Conservation (phyloP, 2,888 invertebrate species). For the Ischnura elegans region DNA sequence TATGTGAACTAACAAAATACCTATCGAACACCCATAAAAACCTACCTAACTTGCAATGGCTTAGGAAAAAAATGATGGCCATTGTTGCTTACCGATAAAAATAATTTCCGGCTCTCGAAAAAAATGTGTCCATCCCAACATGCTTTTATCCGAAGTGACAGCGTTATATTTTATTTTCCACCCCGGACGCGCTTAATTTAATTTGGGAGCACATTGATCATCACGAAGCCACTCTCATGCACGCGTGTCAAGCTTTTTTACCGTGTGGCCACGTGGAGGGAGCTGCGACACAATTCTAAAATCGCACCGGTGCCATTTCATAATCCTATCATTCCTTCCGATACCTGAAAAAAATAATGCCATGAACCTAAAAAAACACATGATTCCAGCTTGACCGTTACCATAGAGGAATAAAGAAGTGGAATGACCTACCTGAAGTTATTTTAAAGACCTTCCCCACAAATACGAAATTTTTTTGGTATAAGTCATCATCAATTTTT, state of each 20-base stretch:
- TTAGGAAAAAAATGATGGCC: background rate
- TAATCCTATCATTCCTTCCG: too few species aligned
- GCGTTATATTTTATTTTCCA: background rate
- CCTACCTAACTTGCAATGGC: too few species aligned
- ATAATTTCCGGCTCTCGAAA: background rate
- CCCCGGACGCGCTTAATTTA: background rate
- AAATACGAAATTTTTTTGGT: too few species aligned
- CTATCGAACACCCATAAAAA: too few species aligned
- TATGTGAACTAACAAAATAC: too few species aligned
- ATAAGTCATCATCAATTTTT: too few species aligned
- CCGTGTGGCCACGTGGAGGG: background rate
- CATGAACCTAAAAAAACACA: too few species aligned
- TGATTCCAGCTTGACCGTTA: too few species aligned
- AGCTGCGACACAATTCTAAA: background rate
- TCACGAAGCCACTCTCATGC: background rate
- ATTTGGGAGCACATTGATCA: slow-evolving; percentile 9
- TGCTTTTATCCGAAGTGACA: slow-evolving; percentile 1
- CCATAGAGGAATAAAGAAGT: too few species aligned
- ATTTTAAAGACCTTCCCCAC: too few species aligned
- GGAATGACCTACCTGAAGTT: too few species aligned
- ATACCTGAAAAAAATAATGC: too few species aligned
- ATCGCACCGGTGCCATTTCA: background rate
- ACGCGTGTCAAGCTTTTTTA: background rate
- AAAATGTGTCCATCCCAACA: background rate
- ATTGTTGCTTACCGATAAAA: background rate